Evolutionary conservation across 2,113 vertebrate species (phyloP).

Genomic region (Callipepla squamata): DNA sequence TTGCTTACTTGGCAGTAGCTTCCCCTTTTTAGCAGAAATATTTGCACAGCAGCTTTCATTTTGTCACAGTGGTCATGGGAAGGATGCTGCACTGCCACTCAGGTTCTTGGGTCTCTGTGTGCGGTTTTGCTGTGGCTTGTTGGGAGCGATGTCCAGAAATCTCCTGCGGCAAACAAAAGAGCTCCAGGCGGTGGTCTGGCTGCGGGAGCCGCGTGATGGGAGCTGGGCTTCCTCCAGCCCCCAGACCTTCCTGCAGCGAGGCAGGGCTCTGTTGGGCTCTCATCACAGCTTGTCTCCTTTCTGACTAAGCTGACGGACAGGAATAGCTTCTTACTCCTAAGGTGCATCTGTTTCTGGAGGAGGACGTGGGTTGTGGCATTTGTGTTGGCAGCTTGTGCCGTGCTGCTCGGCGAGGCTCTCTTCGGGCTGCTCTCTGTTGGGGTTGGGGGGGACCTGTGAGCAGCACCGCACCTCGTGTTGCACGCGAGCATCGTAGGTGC

Average conservation of each 20-base stretch:
- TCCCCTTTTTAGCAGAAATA: background rate
- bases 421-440: background rate
- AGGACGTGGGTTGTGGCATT: constrained; percentile 63
- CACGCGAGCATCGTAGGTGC: fast-evolving
- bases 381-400: constrained; percentile 36
- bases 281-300: constrained; percentile 26
- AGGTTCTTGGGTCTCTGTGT: background rate
- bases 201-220: background rate
- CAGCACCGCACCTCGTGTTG: fast-evolving
- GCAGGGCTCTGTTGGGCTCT: constrained; percentile 5
- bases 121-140: background rate
- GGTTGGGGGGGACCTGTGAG: background rate
- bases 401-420: background rate
- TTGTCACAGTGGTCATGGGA: background rate
- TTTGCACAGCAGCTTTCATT: constrained; percentile 44
- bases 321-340: constrained; percentile 41
- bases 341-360: constrained; percentile 58
- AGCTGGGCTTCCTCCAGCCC: background rate
- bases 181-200: background rate
- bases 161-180: constrained; percentile 1
- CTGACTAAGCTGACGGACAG: constrained; percentile 51
- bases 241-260: background rate
- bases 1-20: constrained; percentile 48
- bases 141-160: background rate
- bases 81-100: background rate